Evolutionary conservation across 1,140 invertebrate genomes (phyloP), one percentile per base, ranked within the genome.

Genomic region (Tetragnatha versicolor): DNA sequence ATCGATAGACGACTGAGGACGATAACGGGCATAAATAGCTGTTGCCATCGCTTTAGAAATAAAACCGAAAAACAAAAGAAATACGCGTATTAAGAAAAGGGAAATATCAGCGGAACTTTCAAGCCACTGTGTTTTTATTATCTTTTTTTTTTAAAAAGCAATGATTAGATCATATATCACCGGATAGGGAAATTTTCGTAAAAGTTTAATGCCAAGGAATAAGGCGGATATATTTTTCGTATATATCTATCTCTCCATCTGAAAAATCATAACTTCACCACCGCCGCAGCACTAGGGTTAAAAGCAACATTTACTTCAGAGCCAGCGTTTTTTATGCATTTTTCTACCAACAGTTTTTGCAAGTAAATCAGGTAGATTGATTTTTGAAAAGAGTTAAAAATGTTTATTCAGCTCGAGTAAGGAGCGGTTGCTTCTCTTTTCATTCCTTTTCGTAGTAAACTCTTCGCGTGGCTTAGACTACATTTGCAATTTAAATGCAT

Each of bases 361-460:
- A 6, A 33, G 55, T 58, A 58, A 58, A 58, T 58, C 17, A 20
- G 29, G 55, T 58, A 31, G 55, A 58, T 31, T 58, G 55, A 58
- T 58, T 33, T 58, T 58, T 58, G 29, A 58, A 31, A 33, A 58
- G 55, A 58, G 55, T 58, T 58, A 58, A 58, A 58, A 58, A 58
- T 58, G 29, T 58, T 58, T 58, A 58, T 58, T 58, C 55, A 58
- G 29, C 17, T 27, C 14, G 35, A 58, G 55, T 58, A 33, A 14
- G 29, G 31, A 33, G 12, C 55, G 35, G 55, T 58, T n/a, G 55
- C 17, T 58, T 33, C 55, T 58, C 20, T 31, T 33, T 35, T n/a
- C 31, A 7, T 31, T 33, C 29, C 55, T 58, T 33, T 58, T 14
- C 55, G 35, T 33, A 33, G 55, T 9, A 58, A 58, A n/a, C 20